Evolutionary conservation across 2,888 invertebrate genomes (phyloP), one percentile per base, ranked within the genome.

Genomic region (Alviniconcha strummeri): DNA sequence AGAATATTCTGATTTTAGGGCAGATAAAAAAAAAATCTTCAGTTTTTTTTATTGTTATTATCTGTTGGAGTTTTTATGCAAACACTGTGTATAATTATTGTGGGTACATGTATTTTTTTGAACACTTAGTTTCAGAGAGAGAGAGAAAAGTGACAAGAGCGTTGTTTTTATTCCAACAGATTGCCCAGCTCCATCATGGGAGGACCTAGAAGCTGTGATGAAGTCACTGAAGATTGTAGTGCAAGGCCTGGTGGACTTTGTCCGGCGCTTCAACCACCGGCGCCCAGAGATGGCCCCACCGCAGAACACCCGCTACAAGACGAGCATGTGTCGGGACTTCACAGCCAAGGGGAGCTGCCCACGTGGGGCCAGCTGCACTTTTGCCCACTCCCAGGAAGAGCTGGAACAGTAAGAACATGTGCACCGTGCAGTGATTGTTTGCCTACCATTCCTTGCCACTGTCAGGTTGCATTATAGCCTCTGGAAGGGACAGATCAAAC

Each of bases 331-430:
- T 89, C 95, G 98, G 0, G 98, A 98, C 93, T 95, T 97, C 13
- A 95, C 96, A 1, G 95, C 96, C 55, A 95, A 97, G 17, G 96
- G 97, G 0, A 96, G 96, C 86, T 98, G 98, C 92, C 98, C 98
- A 0, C 95, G 98, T 13, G 97, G 97, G 6, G 96, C 95, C 75
- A 96, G 96, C 89, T 98, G 98, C 93, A 97, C 97, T 0, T 98
- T 98, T 94, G 97, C 98, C 8, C 98, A 98, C 93, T 97, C 97
- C 0, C 97, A 97, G 88, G 97, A 97, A 87, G 98, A 98, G 93
- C 83, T 98, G 71, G 98, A 98, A 91, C 96, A 96, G 96, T 96
- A 89, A 83, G 88, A 36, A 36, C 36, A 36, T 36, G 36, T 3
- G 36, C 36, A 36, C 36, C 36, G 3, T 36, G 36, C 36, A 36